These are phyloP conservation scores for Girardinus metallicus DNA, from an alignment of 2,797 vertebrate genomes.

Conservation along the genomic window DNA sequence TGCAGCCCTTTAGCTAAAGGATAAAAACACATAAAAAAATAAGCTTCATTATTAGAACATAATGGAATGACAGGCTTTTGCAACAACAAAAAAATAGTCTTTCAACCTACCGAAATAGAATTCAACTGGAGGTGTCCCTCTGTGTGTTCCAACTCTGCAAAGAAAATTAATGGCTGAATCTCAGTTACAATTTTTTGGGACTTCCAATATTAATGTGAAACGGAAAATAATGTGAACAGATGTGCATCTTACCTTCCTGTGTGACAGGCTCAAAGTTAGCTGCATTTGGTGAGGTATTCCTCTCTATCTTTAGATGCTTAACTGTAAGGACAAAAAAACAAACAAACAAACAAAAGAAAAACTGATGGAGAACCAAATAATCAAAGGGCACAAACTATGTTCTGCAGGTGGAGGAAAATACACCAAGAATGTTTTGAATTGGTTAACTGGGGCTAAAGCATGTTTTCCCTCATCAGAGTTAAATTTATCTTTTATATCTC, in stretches of 20 bases:
- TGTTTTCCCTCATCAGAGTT: not conserved
- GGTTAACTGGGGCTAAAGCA: not conserved
- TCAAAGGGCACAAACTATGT: not conserved
- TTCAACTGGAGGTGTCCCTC: constrained; percentile 91
- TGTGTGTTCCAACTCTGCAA: constrained; percentile 85
- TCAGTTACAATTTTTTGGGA: not conserved
- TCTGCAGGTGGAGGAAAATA: not conserved
- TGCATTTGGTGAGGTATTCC: constrained; percentile 81
- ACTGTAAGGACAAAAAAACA: constrained; percentile 75
- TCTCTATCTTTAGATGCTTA: constrained; percentile 87
- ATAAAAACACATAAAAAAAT: constrained; percentile 5
- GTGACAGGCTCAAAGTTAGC: constrained; percentile 84
- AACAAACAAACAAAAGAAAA: not conserved
- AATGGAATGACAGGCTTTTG: not conserved
- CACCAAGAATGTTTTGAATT: not conserved
- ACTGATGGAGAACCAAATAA: not conserved
- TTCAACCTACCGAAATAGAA: constrained; percentile 86
- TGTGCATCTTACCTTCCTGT: constrained; percentile 85
- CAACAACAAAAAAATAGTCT: not conserved
- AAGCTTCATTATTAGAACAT: constrained; percentile 1
- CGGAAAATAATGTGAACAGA: not conserved
- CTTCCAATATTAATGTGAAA: not conserved
- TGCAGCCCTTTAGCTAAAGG: constrained; percentile 84
- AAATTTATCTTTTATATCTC: not conserved
- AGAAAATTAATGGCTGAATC: constrained; percentile 24